Evolutionary conservation across 2,113 vertebrate genomes (phyloP), one percentile per base, ranked within the genome.

Genomic region (Istiophorus platypterus): DNA sequence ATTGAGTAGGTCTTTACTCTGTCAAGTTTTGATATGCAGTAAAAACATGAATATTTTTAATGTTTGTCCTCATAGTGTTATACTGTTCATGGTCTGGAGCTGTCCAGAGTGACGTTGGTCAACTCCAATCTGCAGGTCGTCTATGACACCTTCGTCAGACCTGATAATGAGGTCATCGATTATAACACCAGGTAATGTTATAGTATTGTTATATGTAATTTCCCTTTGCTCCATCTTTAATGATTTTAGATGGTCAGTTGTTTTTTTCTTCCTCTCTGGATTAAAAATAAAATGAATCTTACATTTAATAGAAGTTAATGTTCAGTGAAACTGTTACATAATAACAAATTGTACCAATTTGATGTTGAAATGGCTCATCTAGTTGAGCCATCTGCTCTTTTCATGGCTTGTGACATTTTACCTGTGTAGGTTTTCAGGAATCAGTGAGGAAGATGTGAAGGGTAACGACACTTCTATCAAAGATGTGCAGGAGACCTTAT

Each of bases 61-160:
- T 42, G 1, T 72, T 71, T 78, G 45, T 74, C 17, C 65, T 71
- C 71, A 7, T 71, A 97, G 96, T 96, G 95, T 88, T 97, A 95
- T 22, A 96, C 96, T 49, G 92, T 93, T 49, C 88, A 89, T 31
- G 95, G 96, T 54, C 82, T 96, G 88, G 96, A 96, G 86, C 81
- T 96, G 78, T 94, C 93, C 58, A 93, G 91, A 87, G 95, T 97
- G 83, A 95, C 96, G 0, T 89, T 96, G 86, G 92, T 96, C 27
- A 93, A 94, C 87, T 80, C 93, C 2, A 91, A 91, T 49, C 90
- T 96, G 54, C 92, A 95, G 70, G 93, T 97, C 24, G 51, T 96
- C 86, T 96, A 94, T 14, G 95, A 96, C 70, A 86, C 90, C 0
- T 95, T 96, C 89, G 95, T 98, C 82, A 96, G 90, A 84, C 95